Evolutionary conservation across 2,888 invertebrate genomes (phyloP), one percentile per base, ranked within the genome.

Genomic region (Oscheius myriophilus): DNA sequence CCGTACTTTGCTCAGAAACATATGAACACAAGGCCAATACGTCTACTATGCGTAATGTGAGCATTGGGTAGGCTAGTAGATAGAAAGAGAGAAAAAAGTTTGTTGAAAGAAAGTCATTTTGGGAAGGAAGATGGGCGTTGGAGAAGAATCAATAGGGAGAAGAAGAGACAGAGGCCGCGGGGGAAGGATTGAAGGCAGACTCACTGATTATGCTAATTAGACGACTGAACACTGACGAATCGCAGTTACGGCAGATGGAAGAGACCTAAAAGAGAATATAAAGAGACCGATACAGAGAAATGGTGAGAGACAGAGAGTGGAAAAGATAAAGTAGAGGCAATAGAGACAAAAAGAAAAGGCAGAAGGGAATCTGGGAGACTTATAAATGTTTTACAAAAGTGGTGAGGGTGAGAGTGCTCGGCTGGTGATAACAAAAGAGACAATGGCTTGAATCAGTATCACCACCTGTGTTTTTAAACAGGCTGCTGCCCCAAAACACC

Each of bases 201-300:
- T 61, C 61, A 61, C 61, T 61, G 61, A 61, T 61, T 61, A 61
- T 61, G 61, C 61, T 61, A 61, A 61, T 61, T 61, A 43, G 54
- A 41, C 18, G 64, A 53, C 64, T 53, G 23, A 18, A 14, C 26
- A 23, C 23, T 11, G 53, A 53, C 33, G 33, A 18, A 23, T 25
- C 21, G 25, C 46, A 55, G 45, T 54, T 45, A 55, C 42, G 54
- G 14, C 21, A 33, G 33, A 23, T 16, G 39, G 51, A 41, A 46
- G 16, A 41, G n/a, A 11, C 18, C 18, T n/a, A 57, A 39, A 57
- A 4, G n/a, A 57, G 39, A 12, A 11, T n/a, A 33, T 14, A 57
- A 11, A 33, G 39, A 57, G 41, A 7, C 11, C 14, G 21, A 58
- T n/a, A n/a, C n/a, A 25, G 25, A 25, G 18, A 51, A 51, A 23